Evolutionary conservation across 2,113 vertebrate species (phyloP).

Genomic region (Colinus virginianus): DNA sequence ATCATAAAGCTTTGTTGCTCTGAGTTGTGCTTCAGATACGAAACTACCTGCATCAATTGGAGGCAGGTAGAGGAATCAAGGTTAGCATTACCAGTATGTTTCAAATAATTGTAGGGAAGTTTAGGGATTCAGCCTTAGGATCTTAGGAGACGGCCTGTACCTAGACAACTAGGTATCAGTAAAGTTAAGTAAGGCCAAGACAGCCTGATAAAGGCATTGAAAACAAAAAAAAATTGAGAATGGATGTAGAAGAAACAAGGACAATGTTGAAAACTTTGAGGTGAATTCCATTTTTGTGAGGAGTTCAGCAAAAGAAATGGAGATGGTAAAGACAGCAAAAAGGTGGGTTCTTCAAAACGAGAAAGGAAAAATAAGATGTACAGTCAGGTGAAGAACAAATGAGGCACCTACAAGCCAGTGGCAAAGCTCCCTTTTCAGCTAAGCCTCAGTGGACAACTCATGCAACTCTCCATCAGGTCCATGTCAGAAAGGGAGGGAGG

Average conservation of each 20-base stretch:
- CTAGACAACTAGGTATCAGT: too few relatives aligned
- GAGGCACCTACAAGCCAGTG: background rate
- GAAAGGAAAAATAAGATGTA: background rate
- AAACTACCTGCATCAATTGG: background rate
- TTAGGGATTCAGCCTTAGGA: background rate
- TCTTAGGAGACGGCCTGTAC: background rate
- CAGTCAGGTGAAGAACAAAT: background rate
- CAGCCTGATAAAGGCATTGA: background rate
- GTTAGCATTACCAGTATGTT: background rate
- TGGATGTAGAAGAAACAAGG: background rate
- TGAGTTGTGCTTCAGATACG: background rate
- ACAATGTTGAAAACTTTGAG: background rate
- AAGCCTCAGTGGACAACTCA: background rate
- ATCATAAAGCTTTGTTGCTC: background rate
- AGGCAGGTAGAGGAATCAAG: background rate
- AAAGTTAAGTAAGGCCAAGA: background rate
- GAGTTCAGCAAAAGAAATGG: background rate
- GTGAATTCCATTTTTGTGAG: background rate
- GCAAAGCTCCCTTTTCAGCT: background rate
- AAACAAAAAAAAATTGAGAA: background rate
- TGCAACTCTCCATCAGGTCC: accelerated
- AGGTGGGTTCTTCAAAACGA: background rate
- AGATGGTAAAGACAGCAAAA: background rate
- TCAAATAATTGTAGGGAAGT: background rate
- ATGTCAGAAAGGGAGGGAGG: background rate